Conservation (phyloP, 1,140 invertebrate species). For the Danaus melanippus region DNA sequence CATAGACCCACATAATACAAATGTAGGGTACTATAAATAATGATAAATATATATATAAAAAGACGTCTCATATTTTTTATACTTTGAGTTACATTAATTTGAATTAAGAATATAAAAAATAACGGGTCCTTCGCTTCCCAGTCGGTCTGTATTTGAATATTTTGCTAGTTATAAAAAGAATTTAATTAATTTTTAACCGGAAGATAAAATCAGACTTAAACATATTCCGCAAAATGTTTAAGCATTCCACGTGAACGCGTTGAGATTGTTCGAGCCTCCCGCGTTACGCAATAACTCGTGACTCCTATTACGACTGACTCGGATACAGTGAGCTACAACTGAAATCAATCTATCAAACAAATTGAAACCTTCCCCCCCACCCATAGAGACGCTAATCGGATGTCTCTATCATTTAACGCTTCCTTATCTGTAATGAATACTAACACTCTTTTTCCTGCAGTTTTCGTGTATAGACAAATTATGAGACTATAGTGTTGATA, state of each 20-base stretch:
- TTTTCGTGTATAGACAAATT: slow-evolving; percentile 43
- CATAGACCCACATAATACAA: too few species aligned
- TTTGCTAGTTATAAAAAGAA: too few species aligned
- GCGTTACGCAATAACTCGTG: slow-evolving; percentile 67
- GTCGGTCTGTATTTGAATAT: too few species aligned
- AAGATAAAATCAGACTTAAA: slow-evolving; percentile 15
- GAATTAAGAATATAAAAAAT: too few species aligned
- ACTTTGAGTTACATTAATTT: too few species aligned
- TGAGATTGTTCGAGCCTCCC: slow-evolving; percentile 43
- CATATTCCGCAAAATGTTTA: slow-evolving; percentile 26
- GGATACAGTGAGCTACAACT: slow-evolving; percentile 43
- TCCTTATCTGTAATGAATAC: slow-evolving; percentile 49
- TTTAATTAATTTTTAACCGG: slow-evolving; percentile 7
- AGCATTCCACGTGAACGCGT: slow-evolving; percentile 44
- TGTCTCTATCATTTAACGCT: slow-evolving; percentile 22
- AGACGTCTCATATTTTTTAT: too few species aligned
- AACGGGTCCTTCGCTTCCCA: too few species aligned
- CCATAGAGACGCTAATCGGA: slow-evolving; percentile 33
- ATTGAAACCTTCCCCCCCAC: slow-evolving; percentile 22
- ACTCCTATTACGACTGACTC: slow-evolving; percentile 53
- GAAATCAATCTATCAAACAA: slow-evolving; percentile 19
- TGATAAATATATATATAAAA: too few species aligned
- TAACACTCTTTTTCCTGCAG: slow-evolving; percentile 56
- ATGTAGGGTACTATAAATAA: too few species aligned
- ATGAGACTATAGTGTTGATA: slow-evolving; percentile 21